Conservation (phyloP, 2,113 vertebrate species). For the Oreochromis niloticus region DNA sequence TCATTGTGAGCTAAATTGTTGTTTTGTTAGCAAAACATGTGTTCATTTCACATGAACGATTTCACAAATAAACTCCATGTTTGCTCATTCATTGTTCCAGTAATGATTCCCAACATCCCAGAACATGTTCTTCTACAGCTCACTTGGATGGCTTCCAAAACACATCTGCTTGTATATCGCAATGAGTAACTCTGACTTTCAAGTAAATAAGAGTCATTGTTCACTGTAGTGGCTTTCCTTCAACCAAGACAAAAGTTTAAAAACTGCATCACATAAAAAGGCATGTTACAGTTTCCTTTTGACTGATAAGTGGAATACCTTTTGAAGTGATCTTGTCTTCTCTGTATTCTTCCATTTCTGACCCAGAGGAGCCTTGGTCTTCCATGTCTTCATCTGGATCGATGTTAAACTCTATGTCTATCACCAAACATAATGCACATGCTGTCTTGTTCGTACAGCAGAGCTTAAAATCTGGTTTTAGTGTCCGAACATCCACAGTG, state of each 20-base stretch:
- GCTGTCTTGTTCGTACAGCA: constrained; percentile 45
- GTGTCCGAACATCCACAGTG: constrained; percentile 27
- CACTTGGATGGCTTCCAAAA: neutral
- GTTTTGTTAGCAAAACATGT: neutral
- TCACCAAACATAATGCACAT: constrained; percentile 76
- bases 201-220: neutral
- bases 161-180: neutral
- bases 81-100: neutral
- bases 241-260: neutral
- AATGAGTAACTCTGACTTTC: neutral
- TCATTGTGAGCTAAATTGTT: neutral
- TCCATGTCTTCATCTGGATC: neutral
- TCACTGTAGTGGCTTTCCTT: neutral
- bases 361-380: neutral
- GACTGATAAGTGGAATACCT: constrained; percentile 6
- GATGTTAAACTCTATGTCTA: constrained; percentile 56
- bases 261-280: neutral
- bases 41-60: neutral
- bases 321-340: neutral
- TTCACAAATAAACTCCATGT: neutral
- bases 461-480: constrained; percentile 60
- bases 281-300: neutral
- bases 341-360: neutral
- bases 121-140: neutral
- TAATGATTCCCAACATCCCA: neutral